Conservation (phyloP, 2,888 invertebrate genomes). For the Sminthurides aquaticus region DNA sequence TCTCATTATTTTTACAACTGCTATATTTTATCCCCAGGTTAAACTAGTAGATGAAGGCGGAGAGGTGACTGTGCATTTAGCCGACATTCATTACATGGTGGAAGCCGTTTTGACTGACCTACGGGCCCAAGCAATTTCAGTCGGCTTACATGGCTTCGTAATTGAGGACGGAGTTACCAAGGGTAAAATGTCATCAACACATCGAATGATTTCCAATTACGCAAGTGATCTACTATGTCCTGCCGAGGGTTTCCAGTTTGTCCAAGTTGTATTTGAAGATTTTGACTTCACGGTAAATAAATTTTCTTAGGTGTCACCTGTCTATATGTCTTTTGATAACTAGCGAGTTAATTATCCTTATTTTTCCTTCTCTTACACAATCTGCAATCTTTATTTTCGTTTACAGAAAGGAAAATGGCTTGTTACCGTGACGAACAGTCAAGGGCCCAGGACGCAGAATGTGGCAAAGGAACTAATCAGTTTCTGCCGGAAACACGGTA, state of each 20-base stretch:
- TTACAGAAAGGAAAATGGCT: neutral
- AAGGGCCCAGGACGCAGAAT: neutral
- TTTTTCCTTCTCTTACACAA: too few relatives aligned
- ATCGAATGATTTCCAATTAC: neutral
- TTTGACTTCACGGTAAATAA: too few relatives aligned
- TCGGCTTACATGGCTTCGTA: neutral
- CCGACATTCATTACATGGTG: constrained; percentile 14
- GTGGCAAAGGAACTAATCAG: neutral
- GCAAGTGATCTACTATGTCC: neutral
- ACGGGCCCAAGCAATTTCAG: constrained; percentile 5
- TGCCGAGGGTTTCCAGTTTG: neutral
- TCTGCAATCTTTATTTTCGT: neutral
- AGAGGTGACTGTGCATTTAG: constrained; percentile 1
- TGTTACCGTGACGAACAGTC: neutral
- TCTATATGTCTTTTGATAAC: too few relatives aligned
- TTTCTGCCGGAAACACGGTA: neutral
- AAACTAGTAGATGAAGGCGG: constrained; percentile 18
- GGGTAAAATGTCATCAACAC: neutral
- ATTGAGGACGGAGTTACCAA: neutral
- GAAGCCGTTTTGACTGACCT: constrained; percentile 8
- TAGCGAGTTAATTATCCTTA: too few relatives aligned
- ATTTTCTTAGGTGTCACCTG: too few relatives aligned
- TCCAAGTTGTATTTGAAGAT: neutral
- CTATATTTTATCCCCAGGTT: constrained; percentile 9
- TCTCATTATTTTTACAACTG: neutral